Base-by-base conservation (phyloP, 2,888 invertebrate species). In the Lycophotia porphyrea region DNA sequence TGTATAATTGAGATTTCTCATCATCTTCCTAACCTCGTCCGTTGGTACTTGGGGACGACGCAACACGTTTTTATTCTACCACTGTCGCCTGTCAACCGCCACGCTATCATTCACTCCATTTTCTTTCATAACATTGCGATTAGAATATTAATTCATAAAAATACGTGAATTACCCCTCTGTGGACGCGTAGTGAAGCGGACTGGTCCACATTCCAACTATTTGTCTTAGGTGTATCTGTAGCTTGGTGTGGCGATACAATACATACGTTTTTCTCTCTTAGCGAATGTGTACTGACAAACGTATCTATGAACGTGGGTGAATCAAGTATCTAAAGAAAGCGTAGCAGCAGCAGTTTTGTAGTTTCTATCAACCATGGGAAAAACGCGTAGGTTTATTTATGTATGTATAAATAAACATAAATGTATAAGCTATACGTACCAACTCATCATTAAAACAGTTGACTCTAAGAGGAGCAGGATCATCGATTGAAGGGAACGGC, bases 371-470 rank as follows among this genome's bases (percentile, higher is more conserved):
- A 13, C 13, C 11, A 44, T 5, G 27, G 15, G 13, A 2, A 31
- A 31, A 58, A 21, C 3, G 21, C 21, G 4, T 58, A 1, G 9
- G 55, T 21, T 31, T 31, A 58, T 31, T 58, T 31, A 58, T 58
- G 18, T 27, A 52, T n/a, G n/a, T 13, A 58, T 55, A n/a, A n/a
- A n/a, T n/a, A n/a, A n/a, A n/a, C n/a, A n/a, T n/a, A n/a, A n/a
- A 2, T 58, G 7, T 44, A 8, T 13, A 15, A 60, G 5, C 1
- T 15, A 63, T 52, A 81, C 85, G 74, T 86, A 95, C 95, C 84
- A 87, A 90, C 82, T 95, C 95, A 87, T 94, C 91, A 84, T 95
- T 96, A 88, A 97, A 96, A 88, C 95, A 96, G 83, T 96, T 96
- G 80, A 96, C 92, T 71, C 95, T 91, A 68, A 93, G 70, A 21